Evolutionary conservation across 35 echinoderm and acorn worm species (phyloP), one percentile per base, ranked within the genome.

Genomic region (Eucidaris tribuloides): DNA sequence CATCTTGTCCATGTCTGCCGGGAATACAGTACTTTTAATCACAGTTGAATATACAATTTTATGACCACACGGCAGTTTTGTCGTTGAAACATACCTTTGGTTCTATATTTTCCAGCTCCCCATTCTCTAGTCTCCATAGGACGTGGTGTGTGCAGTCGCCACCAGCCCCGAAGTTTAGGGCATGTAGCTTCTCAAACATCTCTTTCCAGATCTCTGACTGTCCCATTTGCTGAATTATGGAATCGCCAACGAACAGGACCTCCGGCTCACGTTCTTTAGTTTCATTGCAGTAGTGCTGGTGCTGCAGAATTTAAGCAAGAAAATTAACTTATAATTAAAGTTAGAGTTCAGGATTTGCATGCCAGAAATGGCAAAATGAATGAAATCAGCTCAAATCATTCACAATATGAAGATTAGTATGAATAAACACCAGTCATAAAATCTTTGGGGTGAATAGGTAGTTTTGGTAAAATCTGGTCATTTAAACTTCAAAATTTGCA

Each of bases 201-300:
- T 92, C 80, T 29, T 79, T 60, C 94, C 94, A 97, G 28, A 97
- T 45, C 85, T 93, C 42, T 5, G 43, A 82, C 32, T 97, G 94
- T n/a, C 62, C 63, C 43, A 97, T 58, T 17, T 68, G 83, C 58
- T 89, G 90, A 22, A 97, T 89, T 2, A 97, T 46, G 19, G 94
- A 97, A 71, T 97, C 94, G 0, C 94, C 94, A 46, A 97, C 84
- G 49, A 97, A 97, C 5, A 97, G 72, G 42, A 97, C 86, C 46
- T 92, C 90, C 74, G 94, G 94, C 62, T 97, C 94, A 37, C 89
- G 82, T 22, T 92, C 82, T 45, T 83, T 85, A 3, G 88, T 64
- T 42, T 79, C 86, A 50, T 32, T 25, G 4, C 88, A 88, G 84
- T 91, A 84, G 20, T 86, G 40, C 31, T 91, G 71, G 81, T 96